These are phyloP conservation scores for Poeciliopsis infans DNA, from an alignment of 2,797 vertebrate genomes.

Conservation along the genomic window DNA sequence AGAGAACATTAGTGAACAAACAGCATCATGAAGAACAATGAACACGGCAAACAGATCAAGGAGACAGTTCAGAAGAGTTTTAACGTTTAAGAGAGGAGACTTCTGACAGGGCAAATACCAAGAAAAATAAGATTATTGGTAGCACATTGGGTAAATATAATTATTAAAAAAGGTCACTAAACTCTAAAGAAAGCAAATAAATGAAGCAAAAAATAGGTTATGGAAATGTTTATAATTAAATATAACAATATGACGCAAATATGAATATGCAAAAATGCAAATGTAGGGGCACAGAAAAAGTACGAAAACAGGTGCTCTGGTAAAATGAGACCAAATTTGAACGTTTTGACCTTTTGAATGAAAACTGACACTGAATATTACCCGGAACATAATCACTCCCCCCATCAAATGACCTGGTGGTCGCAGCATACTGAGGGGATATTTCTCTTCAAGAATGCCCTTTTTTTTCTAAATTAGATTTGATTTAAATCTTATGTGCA, in stretches of 20 bases:
- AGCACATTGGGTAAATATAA: not conserved
- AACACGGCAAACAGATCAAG: not conserved
- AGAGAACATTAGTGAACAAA: not conserved
- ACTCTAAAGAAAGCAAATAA: not conserved
- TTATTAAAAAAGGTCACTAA: not conserved
- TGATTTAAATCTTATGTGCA: not conserved
- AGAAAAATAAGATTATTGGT: not conserved
- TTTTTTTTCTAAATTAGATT: not conserved
- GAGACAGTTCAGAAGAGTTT: not conserved
- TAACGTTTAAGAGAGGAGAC: not conserved
- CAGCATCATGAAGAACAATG: not conserved
- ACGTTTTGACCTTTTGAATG: not conserved
- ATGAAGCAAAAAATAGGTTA: not conserved
- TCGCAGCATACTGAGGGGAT: not conserved
- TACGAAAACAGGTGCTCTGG: not conserved
- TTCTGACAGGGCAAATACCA: not conserved
- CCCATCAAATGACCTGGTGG: not conserved
- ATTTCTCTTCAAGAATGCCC: not conserved
- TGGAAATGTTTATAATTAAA: not conserved
- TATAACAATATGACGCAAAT: not conserved
- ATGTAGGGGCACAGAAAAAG: not conserved
- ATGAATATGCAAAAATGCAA: not conserved
- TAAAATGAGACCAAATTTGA: not conserved
- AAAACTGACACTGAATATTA: not conserved
- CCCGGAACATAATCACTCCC: not conserved